Base-by-base conservation (phyloP, 2,888 invertebrate species). In the Beris morrisii region DNA sequence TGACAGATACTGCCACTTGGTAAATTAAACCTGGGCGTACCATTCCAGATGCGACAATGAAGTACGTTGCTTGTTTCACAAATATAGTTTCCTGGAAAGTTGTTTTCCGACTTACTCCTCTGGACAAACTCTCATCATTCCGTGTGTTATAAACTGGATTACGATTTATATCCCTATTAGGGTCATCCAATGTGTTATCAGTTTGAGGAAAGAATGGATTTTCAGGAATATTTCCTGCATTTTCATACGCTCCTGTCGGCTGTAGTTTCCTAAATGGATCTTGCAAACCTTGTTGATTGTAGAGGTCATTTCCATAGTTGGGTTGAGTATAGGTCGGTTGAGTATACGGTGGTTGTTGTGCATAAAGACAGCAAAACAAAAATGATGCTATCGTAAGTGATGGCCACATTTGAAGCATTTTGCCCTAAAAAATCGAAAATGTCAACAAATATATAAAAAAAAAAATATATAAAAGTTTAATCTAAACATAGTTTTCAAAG, bases 1-100 rank as follows among this genome's bases (percentile, higher is more conserved):
- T 82, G 44, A 97, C 89, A 64, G 91, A 91, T 0, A 93, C 95
- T 0, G 91, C 90, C 5, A 96, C 88, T 74, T 93, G 88, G 79
- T 95, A 95, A 65, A 96, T 88, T 75, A 95, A 92, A 0, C 93
- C 93, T 0, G 97, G 97, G 4, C 96, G 86, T 11, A 97, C 91
- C 86, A 93, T 90, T 72, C 88, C 87, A 4, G 96, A 95, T 0
- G 96, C 93, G 32, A 97, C 91, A 70, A 97, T 88, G 76, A 97
- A 94, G 79, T 96, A 97, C 7, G 93, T 93, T 1, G 80, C 79
- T 54, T 80, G 78, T 11, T 72, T 74, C 4, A 56, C 32, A 4
- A 63, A 15, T 5, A 38, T 54, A 22, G 56, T 48, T 46, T 54
- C 45, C 13, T n/a, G 31, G 43, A 46, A 79, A 0, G 75, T 63